Base-by-base conservation (phyloP, 2,113 vertebrate species). In the Rhabdomys dilectus region DNA sequence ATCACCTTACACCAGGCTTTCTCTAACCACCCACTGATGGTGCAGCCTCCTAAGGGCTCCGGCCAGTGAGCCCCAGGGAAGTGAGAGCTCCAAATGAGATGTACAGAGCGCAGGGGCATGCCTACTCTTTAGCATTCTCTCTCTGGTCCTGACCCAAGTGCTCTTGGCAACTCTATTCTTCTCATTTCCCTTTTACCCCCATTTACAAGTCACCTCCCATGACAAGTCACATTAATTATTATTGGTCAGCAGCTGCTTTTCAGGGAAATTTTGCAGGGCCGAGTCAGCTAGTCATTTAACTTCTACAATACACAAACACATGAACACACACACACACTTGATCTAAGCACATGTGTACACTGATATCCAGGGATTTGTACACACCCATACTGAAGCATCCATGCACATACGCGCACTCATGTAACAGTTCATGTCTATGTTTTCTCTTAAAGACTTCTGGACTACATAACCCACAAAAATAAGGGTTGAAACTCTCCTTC, bases 361-460 rank as follows among this genome's bases (percentile, higher is more conserved):
- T 31, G 53, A 45, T 60, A 8, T 70, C 42, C 92, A 86, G 51
- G 51, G 24, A 42, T 29, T 31, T 15, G 0, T 19, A 3, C 53
- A 10, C 17, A 86, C 53, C 16, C 34, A 21, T 31, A 45, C 36
- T 31, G 45, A 86, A 56, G 16, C n/a, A n/a, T 26, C 19, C 10
- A 0, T 1, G 12, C 24, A 15, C 56, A 34, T 29, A n/a, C 3
- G 8, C 2, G 34, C 51, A 8, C 45, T 66, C 36, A 7, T 12
- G 2, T 31, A 39, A 68, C 76, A 26, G 45, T 42, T 76, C 62
- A 78, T 90, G 31, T 82, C 53, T 53, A 0, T 73, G 60, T 91
- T 70, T 91, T 70, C 26, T 75, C 39, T 93, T 36, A 10, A 73
- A 39, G 62, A 66, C 22, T 60, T 82, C 75, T 66, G 70, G 26